Base-by-base conservation (phyloP, 2,113 vertebrate species). In the Phasianus colchicus region DNA sequence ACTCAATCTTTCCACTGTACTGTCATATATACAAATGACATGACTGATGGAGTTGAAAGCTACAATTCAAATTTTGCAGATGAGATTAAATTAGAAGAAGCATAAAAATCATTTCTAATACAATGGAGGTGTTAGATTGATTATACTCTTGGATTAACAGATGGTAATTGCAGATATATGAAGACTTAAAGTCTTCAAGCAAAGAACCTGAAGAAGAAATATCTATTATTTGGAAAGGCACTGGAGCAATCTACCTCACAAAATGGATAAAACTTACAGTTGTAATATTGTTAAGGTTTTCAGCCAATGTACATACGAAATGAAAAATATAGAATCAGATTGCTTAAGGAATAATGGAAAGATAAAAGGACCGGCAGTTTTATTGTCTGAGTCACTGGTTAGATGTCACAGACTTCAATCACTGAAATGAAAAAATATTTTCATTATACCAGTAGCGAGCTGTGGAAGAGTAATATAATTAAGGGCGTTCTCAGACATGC, bases 251-350 rank as follows among this genome's bases (percentile, higher is more conserved):
- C 88, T 83, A 67, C 71, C 83, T 76, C 50, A 79, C 72, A 94
- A 85, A 95, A 85, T 4, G 92, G 90, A 89, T 89, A 93, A 92
- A 90, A 66, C 32, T 80, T 86, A 75, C 50, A 71, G 52, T 14
- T 14, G 76, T 64, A 91, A 84, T 84, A 67, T 61, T 89, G 86
- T 83, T 95, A 79, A 77, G 60, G 85, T 84, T 93, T 90, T 85
- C 92, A 89, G 90, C 76, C 89, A 57, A 87, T 54, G 50, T 94
- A 90, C 83, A 85, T 93, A 95, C 36, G 61, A 95, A 93, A 96
- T 95, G 90, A 93, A 95, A 96, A 94, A 94, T 15, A 75, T 54
- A 83, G 61, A 89, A 89, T 96, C 92, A 94, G 86, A 90, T 95
- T 94, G 86, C 92, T 91, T 57, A 89, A 93, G 83, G 65, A 92